Evolutionary conservation across 1,140 invertebrate genomes (phyloP).

Genomic region (Liolophura sinensis): DNA sequence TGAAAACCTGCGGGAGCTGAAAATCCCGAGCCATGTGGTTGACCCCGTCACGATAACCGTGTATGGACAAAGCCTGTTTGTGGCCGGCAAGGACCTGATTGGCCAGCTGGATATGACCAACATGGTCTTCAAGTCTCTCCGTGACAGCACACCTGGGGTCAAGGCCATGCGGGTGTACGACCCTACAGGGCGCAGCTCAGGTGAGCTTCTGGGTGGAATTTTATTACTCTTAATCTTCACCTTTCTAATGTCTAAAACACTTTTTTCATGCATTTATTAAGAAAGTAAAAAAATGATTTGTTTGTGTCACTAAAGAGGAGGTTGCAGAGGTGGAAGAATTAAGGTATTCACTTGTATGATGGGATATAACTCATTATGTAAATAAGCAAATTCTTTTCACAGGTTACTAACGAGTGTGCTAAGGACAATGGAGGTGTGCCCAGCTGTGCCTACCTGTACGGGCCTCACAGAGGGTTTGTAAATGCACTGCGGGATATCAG

Average conservation of each 20-base stretch:
- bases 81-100: slow-evolving; percentile 65
- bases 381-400: slow-evolving; percentile 23
- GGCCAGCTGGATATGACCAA: slow-evolving; percentile 64
- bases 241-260: too few species aligned
- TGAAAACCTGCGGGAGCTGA: slow-evolving; percentile 57
- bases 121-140: slow-evolving; percentile 54
- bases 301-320: too few species aligned
- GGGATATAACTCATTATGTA: too few species aligned
- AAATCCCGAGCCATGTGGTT: slow-evolving; percentile 22
- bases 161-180: slow-evolving; percentile 74
- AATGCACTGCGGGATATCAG: slow-evolving; percentile 76
- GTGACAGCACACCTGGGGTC: slow-evolving; percentile 70
- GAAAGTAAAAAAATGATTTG: too few species aligned
- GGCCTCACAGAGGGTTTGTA: slow-evolving; percentile 66
- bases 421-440: slow-evolving; percentile 72
- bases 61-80: slow-evolving; percentile 65
- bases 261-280: too few species aligned
- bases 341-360: too few species aligned
- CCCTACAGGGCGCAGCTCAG: slow-evolving; percentile 63
- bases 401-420: slow-evolving; percentile 76
- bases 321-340: too few species aligned
- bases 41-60: slow-evolving; percentile 65
- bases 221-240: neutral
- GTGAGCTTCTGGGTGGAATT: slow-evolving; percentile 18
- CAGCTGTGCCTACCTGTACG: slow-evolving; percentile 77